Evolutionary conservation across 2,113 vertebrate genomes (phyloP).

Genomic region (Motacilla tschutschensis): DNA sequence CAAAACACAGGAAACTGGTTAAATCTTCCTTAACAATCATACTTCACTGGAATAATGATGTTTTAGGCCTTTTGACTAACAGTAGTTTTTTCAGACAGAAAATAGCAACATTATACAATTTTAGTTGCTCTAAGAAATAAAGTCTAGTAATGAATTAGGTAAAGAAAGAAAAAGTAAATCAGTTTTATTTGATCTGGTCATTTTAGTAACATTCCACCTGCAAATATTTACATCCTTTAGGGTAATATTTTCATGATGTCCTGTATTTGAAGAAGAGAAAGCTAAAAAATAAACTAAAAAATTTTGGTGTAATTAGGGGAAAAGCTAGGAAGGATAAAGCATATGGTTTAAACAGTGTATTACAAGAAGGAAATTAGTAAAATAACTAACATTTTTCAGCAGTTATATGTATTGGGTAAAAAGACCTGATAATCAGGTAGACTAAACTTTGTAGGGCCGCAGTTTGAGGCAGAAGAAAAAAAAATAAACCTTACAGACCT

Average conservation of each 20-base stretch:
- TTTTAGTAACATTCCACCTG: neutral
- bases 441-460: neutral
- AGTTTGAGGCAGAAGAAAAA: neutral
- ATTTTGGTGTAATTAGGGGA: neutral
- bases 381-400: neutral
- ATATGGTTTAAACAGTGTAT: neutral
- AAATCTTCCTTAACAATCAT: constrained; percentile 22
- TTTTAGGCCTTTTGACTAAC: constrained; percentile 7
- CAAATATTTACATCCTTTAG: neutral
- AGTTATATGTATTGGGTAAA: neutral
- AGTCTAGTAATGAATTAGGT: neutral
- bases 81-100: neutral
- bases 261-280: neutral
- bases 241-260: neutral
- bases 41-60: neutral
- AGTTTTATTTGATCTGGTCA: neutral
- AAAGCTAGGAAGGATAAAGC: neutral
- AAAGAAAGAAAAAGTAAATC: neutral
- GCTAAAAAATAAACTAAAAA: neutral
- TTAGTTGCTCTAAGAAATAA: neutral
- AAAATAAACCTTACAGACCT: fast-evolving
- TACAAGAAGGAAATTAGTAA: neutral
- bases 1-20: neutral
- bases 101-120: neutral
- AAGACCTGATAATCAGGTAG: neutral